phyloP scores from a whole-genome alignment of 2,113 vertebrate species.

The Actinemys pallida region DNA sequence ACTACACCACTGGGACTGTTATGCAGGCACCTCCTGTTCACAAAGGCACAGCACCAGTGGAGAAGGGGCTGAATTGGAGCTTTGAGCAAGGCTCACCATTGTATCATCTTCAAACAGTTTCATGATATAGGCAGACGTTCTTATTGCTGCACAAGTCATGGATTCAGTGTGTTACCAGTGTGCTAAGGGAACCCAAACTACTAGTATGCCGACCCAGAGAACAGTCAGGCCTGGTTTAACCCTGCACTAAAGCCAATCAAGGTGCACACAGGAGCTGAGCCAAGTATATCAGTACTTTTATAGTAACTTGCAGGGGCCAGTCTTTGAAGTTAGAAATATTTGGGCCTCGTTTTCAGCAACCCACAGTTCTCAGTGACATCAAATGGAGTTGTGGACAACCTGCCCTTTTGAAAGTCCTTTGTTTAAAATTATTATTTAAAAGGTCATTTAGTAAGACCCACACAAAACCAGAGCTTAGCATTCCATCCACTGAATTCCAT shows the following conservation, averaged over 20 bases:
- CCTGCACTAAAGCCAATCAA: background rate
- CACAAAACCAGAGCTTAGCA: background rate
- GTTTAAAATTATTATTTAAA: background rate
- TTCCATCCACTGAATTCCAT: background rate
- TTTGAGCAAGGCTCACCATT: background rate
- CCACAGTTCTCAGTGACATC: background rate
- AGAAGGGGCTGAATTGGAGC: background rate
- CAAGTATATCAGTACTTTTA: background rate
- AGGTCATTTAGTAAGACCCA: background rate
- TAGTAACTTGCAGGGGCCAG: background rate
- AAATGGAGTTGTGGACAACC: background rate
- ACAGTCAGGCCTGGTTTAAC: background rate
- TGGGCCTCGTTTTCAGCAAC: fast-evolving
- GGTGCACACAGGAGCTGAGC: background rate
- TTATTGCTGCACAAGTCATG: background rate
- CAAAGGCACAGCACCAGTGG: background rate
- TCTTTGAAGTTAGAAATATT: fast-evolving
- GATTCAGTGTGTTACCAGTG: background rate
- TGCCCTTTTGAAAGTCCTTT: background rate
- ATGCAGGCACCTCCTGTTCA: background rate
- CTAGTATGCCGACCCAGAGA: background rate
- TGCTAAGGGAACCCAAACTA: background rate
- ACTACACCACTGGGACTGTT: background rate
- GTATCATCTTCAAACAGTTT: background rate
- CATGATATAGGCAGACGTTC: background rate